These are phyloP conservation scores for Heteractis magnifica DNA, from an alignment of 92 coral and sea anemone species.

Conservation along the genomic window DNA sequence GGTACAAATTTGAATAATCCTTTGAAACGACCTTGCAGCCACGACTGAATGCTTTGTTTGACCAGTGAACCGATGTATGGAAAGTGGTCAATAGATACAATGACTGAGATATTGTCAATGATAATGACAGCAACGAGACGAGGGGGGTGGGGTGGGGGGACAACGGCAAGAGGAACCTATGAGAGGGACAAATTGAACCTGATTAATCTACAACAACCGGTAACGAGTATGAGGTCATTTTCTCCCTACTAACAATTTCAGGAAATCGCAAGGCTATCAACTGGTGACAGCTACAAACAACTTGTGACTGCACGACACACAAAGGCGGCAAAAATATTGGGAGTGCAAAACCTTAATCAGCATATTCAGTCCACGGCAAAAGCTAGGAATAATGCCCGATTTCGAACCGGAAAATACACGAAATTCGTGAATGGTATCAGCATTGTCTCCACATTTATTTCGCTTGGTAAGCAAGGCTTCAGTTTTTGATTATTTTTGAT, in stretches of 20 bases:
- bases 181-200: no score
- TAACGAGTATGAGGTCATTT: background rate
- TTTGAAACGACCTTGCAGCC: no score
- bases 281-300: background rate
- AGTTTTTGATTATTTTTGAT: no score
- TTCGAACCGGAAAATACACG: background rate
- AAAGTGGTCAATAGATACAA: no score
- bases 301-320: slow-evolving; percentile 7
- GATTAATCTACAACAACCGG: no score
- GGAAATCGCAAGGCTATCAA: background rate
- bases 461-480: background rate
- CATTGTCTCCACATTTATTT: background rate
- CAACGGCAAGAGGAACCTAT: no score
- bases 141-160: no score
- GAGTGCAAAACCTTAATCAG: background rate
- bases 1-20: no score
- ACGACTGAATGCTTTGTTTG: no score
- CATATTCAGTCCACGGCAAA: background rate
- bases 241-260: background rate
- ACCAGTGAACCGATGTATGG: no score
- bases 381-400: background rate
- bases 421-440: background rate
- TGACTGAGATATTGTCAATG: no score
- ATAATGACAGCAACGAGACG: no score
- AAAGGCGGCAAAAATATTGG: slow-evolving; percentile 4